phyloP scores from a whole-genome alignment of 1,140 invertebrate species.

The Carposina sasakii region DNA sequence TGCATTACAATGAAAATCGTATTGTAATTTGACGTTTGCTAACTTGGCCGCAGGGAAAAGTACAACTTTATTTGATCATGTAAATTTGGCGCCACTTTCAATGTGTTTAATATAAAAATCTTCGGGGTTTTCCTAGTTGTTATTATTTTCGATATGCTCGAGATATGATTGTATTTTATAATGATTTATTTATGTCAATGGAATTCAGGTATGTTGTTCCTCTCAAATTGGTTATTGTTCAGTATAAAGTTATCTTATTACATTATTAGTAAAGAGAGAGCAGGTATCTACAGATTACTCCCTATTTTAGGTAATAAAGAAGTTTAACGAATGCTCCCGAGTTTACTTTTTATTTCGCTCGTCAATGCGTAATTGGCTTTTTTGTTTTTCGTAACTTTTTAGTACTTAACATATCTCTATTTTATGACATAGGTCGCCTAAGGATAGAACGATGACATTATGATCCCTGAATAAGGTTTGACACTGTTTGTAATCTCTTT shows the following conservation, averaged over 20 bases:
- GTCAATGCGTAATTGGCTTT: no score
- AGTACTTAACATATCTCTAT: no score
- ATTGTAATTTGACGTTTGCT: conserved; percentile 47
- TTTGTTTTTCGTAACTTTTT: no score
- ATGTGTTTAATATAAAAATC: no score
- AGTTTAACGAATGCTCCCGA: conserved; percentile 1
- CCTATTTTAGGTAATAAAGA: conserved; percentile 45
- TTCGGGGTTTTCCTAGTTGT: no score
- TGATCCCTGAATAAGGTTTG: no score
- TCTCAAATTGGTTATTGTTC: conserved; percentile 68
- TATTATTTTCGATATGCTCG: not conserved
- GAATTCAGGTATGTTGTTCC: conserved; percentile 49
- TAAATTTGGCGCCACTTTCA: no score
- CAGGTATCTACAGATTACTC: conserved; percentile 51
- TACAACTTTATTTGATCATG: no score
- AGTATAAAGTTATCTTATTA: conserved; percentile 66
- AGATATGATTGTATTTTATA: conserved; percentile 22
- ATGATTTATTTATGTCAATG: conserved; percentile 71
- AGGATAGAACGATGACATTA: no score
- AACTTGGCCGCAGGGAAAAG: no score
- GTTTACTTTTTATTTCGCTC: conserved; percentile 26
- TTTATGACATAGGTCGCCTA: no score
- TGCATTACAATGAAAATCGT: conserved; percentile 63
- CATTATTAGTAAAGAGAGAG: conserved; percentile 66
- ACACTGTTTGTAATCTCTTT: no score